A percentile compares a stretch with the other conserved stretches of the same genome.
phyloP scores from a whole-genome alignment of 1,140 invertebrate species.

The Physella acuta region DNA sequence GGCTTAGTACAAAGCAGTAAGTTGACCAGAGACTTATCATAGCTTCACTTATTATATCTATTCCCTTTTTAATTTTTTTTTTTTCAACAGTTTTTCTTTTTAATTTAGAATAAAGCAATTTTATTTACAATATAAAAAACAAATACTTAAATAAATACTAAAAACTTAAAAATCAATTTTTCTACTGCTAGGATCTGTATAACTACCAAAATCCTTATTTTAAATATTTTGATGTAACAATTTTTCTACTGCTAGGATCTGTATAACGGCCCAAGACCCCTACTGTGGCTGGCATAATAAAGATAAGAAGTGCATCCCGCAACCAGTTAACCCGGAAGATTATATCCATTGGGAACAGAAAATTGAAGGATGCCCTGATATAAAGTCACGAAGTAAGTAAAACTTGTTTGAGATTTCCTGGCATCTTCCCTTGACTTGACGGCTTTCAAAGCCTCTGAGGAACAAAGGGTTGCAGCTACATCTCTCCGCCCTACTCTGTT shows the following conservation, averaged over 20 bases:
- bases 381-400: constrained; percentile 60
- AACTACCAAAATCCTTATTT: too few relatives aligned
- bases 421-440: too few relatives aligned
- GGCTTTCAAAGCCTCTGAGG: too few relatives aligned
- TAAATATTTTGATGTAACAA: too few relatives aligned
- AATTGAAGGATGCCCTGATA: constrained; percentile 68
- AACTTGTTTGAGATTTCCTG: too few relatives aligned
- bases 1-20: constrained; percentile 64
- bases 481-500: too few relatives aligned
- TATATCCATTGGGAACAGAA: constrained; percentile 74
- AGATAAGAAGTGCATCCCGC: constrained; percentile 70
- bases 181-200: too few relatives aligned
- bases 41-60: not conserved
- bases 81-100: not conserved
- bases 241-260: constrained; percentile 62
- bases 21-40: constrained; percentile 11
- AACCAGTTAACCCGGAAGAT: constrained; percentile 67
- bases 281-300: constrained; percentile 90
- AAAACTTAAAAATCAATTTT: too few relatives aligned
- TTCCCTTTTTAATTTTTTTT: not conserved
- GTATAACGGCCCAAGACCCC: constrained; percentile 84
- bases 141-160: too few relatives aligned
- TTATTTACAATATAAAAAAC: too few relatives aligned
- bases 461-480: too few relatives aligned
- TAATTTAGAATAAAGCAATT: not conserved